Base-by-base conservation (phyloP, 2,888 invertebrate genomes). In the Rotaria socialis region DNA sequence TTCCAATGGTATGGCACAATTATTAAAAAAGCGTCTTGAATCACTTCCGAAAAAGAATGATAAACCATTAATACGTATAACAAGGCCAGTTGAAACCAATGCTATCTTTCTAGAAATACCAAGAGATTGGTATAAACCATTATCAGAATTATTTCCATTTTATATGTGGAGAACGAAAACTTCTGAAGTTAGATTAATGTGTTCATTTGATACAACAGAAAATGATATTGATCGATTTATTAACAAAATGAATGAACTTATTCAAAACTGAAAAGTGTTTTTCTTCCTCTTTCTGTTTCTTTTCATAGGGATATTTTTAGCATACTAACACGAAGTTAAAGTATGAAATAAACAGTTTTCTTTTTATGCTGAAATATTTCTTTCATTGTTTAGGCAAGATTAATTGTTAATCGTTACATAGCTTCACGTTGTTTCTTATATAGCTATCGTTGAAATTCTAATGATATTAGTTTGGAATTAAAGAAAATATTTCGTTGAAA, bases 141-240 rank as follows among this genome's bases (percentile, higher is more conserved):
- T 80, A 47, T 80, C 80, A 4, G n/a, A 22, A n/a, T 2, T 11
- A 43, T 43, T 47, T 80, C 80, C 80, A 10, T 80, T 80, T n/a
- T 80, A 80, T n/a, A 47, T 80, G 19, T 80, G 80, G 80, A 80
- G 47, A 43, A 43, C 41, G 16, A 80, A 24, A n/a, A 47, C 10
- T 47, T 47, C 11, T 47, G 80, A 80, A 80, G 80, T 80, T 11
- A 43, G 80, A 47, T 47, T 80, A n/a, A 80, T 80, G 80, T 80
- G 80, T 80, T 43, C 43, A 47, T 80, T 80, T 47, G 80, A 80
- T 47, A 80, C 80, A 24, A 80, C 80, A 3, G 80, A 80, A 80
- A 35, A 43, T n/a, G 80, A 80, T 47, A 80, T 80, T 14, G 80
- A 80, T 24, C 47, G 47, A n/a, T 80, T 80, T 43, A 47, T 80